Base-by-base conservation (phyloP, 2,113 vertebrate genomes). In the Pungitius pungitius region DNA sequence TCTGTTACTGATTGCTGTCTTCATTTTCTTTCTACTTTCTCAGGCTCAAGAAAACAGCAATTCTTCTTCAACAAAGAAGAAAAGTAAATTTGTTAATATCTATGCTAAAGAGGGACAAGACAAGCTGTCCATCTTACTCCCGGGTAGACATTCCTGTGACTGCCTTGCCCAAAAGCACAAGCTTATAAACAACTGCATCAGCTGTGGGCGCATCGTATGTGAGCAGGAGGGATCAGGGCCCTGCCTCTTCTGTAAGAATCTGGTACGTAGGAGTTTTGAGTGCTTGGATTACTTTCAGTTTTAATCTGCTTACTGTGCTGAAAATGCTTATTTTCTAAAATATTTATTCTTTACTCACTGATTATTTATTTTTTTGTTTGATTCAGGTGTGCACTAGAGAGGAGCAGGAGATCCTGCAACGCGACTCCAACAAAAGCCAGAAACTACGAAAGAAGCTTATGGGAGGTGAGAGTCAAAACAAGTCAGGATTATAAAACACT, bases 371-470 rank as follows among this genome's bases (percentile, higher is more conserved):
- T 30, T 18, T 55, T 61, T 56, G 26, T 77, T 7, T 71, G 33
- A 30, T 72, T 70, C 55, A 99, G 98, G 97, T 99, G 0, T 99
- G 98, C 87, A 99, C 97, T 58, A 95, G 86, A 71, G 98, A 99
- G 83, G 97, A 99, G 81, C 95, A 95, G 64, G 96, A 96, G 84
- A 95, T 99, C 82, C 91, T 99, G 72, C 95, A 96, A 8, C 90
- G 96, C 69, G 97, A 99, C 84, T 99, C 98, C 27, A 99, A 99
- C 91, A 99, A 97, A 93, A 99, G 98, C 89, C 97, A 99, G 88
- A 99, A 96, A 90, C 88, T 99, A 33, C 90, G 95, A 67, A 98
- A 98, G 89, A 99, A 98, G 80, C 96, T 99, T 5, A 93, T 99
- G 95, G 94, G 94, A 92, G 97, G 97, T 98, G 83, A 89, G 85